Base-by-base conservation (phyloP, 2,113 vertebrate genomes). In the Cromileptes altivelis region DNA sequence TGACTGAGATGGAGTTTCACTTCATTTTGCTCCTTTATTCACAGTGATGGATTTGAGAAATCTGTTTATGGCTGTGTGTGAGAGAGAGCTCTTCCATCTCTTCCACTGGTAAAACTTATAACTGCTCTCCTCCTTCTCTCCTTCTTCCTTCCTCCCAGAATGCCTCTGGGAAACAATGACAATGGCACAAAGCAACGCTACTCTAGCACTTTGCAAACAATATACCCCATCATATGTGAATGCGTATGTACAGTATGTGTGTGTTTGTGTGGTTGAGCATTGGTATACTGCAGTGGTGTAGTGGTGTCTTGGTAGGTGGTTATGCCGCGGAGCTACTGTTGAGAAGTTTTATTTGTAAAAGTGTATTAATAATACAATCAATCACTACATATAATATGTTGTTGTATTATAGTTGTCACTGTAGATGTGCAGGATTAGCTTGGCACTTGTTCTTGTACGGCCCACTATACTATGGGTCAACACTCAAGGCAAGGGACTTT, bases 51-150 rank as follows among this genome's bases (percentile, higher is more conserved):
- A 84, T 90, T 75, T 86, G 21, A 79, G 50, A 87, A 85, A 81
- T 75, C 68, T 67, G 56, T 80, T 72, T 82, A 72, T 75, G 50
- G 18, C 19, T 75, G 64, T 42, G 40, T 64, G 50, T 62, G 37
- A 53, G 60, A 68, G 33, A 62, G 57, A 5, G 12, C 72, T 21
- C 25, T 53, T 85, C 56, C 60, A 77, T 77, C 33, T 70, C 45
- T 56, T 76, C 65, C 67, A 87, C 79, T 91, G 85, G 85, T 86
- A 81, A 85, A 84, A 61, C 74, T 70, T 56, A 76, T 88, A 87
- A 77, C 76, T 73, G 62, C 65, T 68, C 25, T 63, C 80, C 73
- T 76, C 58, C 69, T 58, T 49, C 82, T 70, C 63, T 71, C 64
- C 84, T 85, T 76, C 68, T 70, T 75, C 56, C 40, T 50, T 60